phyloP scores from a whole-genome alignment of 2,113 vertebrate genomes.

The Drymodes brunneopygia region DNA sequence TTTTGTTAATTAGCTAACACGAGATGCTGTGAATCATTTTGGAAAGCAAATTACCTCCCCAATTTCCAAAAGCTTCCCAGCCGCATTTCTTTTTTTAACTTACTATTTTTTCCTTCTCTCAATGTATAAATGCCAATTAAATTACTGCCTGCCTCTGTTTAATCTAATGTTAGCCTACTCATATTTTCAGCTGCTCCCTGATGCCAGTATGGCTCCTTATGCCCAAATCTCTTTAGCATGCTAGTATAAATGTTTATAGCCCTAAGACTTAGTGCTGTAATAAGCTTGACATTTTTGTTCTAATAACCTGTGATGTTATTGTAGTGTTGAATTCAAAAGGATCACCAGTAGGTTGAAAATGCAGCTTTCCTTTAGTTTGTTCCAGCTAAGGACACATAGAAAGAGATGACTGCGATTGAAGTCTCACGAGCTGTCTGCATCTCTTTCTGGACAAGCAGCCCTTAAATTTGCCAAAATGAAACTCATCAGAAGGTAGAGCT shows the following conservation, averaged over 20 bases:
- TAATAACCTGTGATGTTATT: neutral
- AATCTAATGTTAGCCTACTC: conserved; percentile 18
- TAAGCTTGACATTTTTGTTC: conserved; percentile 1
- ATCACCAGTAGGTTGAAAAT: conserved; percentile 4
- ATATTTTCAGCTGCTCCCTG: neutral
- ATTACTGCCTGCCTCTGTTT: conserved; percentile 16
- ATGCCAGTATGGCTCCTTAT: neutral
- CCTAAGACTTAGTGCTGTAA: neutral
- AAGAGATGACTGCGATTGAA: conserved; percentile 6
- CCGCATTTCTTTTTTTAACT: conserved; percentile 1
- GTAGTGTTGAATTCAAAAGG: neutral
- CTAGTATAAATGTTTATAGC: conserved; percentile 22
- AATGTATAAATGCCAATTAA: neutral
- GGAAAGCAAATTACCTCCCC: conserved; percentile 58
- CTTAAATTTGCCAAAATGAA: neutral
- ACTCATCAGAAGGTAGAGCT: neutral
- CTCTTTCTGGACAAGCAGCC: neutral
- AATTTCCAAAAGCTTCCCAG: conserved; percentile 23
- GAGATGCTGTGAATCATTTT: conserved; percentile 49
- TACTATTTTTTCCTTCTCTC: neutral
- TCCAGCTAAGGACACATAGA: neutral
- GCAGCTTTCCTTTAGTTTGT: neutral
- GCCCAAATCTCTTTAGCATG: neutral
- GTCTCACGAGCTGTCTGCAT: neutral
- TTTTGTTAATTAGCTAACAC: conserved; percentile 68